phyloP scores from a whole-genome alignment of 2,888 invertebrate species.

The Zygothrica quintamaculata region DNA sequence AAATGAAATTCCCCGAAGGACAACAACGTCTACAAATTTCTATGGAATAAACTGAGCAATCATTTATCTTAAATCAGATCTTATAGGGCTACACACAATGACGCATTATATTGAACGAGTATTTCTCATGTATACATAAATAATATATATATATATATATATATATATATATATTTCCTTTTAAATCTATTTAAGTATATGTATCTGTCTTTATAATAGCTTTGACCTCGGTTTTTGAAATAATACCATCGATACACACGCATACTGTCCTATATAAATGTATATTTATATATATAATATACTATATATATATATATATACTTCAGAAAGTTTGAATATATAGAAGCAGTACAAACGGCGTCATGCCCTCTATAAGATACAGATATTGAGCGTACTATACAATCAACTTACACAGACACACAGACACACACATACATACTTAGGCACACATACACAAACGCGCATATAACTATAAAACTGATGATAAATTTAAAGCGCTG shows the following conservation, averaged over 20 bases:
- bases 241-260: constrained; percentile 41
- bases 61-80: constrained; percentile 12
- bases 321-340: constrained; percentile 59
- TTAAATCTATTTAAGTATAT: constrained; percentile 12
- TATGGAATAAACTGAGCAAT: constrained; percentile 39
- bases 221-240: constrained; percentile 39
- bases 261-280: constrained; percentile 3
- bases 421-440: constrained; percentile 3
- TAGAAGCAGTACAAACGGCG: constrained; percentile 39
- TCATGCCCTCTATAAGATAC: constrained; percentile 40
- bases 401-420: constrained; percentile 18
- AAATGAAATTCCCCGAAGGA: constrained; percentile 3
- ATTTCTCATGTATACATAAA: no score
- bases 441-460: background rate
- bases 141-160: constrained; percentile 13
- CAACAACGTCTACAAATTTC: constrained; percentile 22
- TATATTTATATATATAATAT: background rate
- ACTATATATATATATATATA: constrained; percentile 28
- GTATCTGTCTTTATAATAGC: constrained; percentile 43
- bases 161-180: background rate
- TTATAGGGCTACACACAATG: constrained; percentile 19
- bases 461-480: constrained; percentile 23
- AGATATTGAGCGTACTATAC: constrained; percentile 27
- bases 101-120: constrained; percentile 38
- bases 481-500: constrained; percentile 58